phyloP scores from a whole-genome alignment of 2,797 vertebrate species.

The Gallirallus australis region DNA sequence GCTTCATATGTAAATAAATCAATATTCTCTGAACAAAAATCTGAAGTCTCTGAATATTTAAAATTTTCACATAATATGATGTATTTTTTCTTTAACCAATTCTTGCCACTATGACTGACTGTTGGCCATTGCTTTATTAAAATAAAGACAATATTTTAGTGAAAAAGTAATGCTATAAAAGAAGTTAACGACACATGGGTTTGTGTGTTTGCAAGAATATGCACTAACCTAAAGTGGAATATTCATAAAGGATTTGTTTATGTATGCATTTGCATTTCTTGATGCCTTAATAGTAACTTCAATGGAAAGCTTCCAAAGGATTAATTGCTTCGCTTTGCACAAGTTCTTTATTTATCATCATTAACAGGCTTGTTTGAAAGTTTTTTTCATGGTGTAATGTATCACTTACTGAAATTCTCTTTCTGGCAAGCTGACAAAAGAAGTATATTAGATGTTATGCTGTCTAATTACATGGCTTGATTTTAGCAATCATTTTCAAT shows the following conservation, averaged over 20 bases:
- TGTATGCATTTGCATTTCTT: constrained; percentile 52
- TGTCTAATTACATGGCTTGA: constrained; percentile 68
- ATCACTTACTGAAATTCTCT: constrained; percentile 72
- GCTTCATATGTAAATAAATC: not conserved
- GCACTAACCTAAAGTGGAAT: not conserved
- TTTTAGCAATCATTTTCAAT: constrained; percentile 72
- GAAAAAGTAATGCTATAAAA: not conserved
- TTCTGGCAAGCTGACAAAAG: constrained; percentile 68
- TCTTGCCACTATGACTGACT: not conserved
- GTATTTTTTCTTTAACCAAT: not conserved
- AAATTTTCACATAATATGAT: not conserved
- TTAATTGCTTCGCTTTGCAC: constrained; percentile 70
- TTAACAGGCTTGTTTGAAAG: constrained; percentile 63
- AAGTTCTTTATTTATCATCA: constrained; percentile 74
- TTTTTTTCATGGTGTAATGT: constrained; percentile 53
- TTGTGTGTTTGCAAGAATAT: not conserved
- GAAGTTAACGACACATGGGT: not conserved
- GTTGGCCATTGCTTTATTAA: not conserved
- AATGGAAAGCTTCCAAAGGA: constrained; percentile 59
- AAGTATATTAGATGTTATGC: constrained; percentile 60
- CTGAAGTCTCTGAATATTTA: not conserved
- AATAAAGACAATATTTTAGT: constrained; percentile 18
- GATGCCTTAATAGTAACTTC: constrained; percentile 62
- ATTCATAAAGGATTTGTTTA: constrained; percentile 58
- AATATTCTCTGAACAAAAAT: not conserved